Evolutionary conservation across 2,113 vertebrate species (phyloP), one percentile per base, ranked within the genome.

Genomic region (Indicator maculatus): DNA sequence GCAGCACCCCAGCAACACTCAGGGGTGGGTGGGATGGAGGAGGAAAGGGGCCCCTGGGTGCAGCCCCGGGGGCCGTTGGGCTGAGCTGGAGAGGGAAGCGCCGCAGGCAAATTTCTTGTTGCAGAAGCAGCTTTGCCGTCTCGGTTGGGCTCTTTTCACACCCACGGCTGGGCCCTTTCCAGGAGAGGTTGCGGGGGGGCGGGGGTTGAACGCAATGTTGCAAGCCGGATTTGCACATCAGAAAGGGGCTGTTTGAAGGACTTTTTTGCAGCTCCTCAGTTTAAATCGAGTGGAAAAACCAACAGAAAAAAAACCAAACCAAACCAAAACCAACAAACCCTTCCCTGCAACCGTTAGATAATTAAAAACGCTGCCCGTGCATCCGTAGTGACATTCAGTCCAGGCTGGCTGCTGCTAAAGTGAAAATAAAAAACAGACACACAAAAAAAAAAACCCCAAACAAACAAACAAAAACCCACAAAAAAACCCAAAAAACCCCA

Each of bases 51-150:
- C 50, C 58, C 56, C 50, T 2, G 5, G 31, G 60, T 11, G 3
- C 31, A 61, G 75, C 75, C 44, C 21, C 12, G 10, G 1, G 3
- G 50, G 59, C 47, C 3, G 1, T 27, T 16, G 75, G 67, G 67
- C 59, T 10, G 41, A 73, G 80, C 80, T 66, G 60, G 84, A 72
- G n/a, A 82, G 63, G 91, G 91, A 96, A 96, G 53, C 2, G 7
- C 74, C 4, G 0, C 84, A 92, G 92, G 89, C 93, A 96, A 95
- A 96, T 95, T 69, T 27, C 56, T 83, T 26, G 50, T 82, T 66
- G 55, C 67, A 83, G 79, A 93, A 91, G 88, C 45, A 2, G 3
- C 36, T 67, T 10, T 16, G 55, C 53, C 2, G 4, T 31, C 5
- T 1, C 6, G 9, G 15, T 64, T 1, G 16, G 52, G 86, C 33